Conservation (phyloP, 2,888 invertebrate genomes). For the Ceratothoa steindachneri region DNA sequence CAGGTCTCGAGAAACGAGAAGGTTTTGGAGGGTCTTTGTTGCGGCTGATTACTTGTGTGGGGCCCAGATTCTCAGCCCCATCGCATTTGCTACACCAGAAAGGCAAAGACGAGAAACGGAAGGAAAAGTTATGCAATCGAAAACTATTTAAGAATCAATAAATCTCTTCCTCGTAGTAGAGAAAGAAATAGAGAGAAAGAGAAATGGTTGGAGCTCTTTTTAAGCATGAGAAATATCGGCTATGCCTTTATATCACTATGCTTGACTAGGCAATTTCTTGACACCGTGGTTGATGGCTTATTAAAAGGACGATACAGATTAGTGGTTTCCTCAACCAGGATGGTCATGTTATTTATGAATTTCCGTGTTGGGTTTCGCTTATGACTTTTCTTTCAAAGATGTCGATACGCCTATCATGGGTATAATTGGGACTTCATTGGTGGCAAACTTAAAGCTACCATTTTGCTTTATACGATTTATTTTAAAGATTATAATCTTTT, state of each 20-base stretch:
- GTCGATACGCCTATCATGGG: no score
- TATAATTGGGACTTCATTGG: no score
- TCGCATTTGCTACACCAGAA: not conserved
- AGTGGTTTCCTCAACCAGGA: no score
- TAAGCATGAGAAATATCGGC: not conserved
- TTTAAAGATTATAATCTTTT: no score
- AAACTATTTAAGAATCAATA: not conserved
- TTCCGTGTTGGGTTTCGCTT: no score
- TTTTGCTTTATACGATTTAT: no score
- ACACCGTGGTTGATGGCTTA: not conserved
- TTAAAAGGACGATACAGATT: not conserved
- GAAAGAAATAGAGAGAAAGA: no score
- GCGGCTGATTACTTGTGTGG: slow-evolving; percentile 7
- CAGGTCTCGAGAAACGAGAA: not conserved
- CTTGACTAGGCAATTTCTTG: not conserved
- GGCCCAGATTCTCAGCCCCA: not conserved
- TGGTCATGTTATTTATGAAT: no score
- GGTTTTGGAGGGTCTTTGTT: not conserved
- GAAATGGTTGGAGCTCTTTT: not conserved
- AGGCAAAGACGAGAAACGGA: not conserved
- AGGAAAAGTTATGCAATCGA: not conserved
- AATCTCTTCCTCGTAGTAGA: not conserved
- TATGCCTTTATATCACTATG: not conserved
- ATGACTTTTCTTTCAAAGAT: no score
- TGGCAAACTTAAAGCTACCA: no score